phyloP scores from a whole-genome alignment of 35 echinoderm and acorn worm species.

The Ptychodera flava region DNA sequence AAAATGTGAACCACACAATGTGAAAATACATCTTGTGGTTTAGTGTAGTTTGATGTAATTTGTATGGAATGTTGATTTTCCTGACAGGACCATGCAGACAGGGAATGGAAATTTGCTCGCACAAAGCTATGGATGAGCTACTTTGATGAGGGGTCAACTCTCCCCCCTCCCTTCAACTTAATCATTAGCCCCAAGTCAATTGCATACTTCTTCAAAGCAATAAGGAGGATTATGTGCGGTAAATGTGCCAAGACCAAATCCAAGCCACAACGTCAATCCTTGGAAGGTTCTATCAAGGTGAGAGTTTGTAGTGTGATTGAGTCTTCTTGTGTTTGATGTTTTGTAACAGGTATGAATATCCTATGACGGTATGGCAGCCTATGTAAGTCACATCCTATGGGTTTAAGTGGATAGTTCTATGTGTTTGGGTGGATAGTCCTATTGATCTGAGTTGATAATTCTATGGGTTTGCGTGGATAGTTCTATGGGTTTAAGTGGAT shows the following conservation, averaged over 20 bases:
- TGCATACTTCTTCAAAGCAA: conserved; percentile 38
- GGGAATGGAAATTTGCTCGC: conserved; percentile 95
- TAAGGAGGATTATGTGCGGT: conserved; percentile 33
- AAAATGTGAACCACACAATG: no score
- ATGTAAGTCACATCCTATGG: no score
- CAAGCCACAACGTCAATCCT: conserved; percentile 25
- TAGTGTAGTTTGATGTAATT: no score
- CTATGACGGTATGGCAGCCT: no score
- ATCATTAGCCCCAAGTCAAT: conserved; percentile 95
- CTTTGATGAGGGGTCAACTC: conserved; percentile 88
- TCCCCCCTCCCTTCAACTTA: conserved; percentile 88
- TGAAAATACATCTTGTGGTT: no score
- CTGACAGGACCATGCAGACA: conserved; percentile 65
- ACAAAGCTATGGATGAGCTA: conserved; percentile 98
- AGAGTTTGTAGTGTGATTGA: neutral
- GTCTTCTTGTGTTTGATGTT: conserved; percentile 10
- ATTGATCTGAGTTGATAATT: no score
- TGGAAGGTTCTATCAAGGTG: conserved; percentile 58
- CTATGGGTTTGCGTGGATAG: no score
- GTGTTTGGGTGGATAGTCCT: no score
- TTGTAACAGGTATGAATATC: no score
- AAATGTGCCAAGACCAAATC: neutral
- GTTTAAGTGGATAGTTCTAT: no score
- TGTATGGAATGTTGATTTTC: neutral
- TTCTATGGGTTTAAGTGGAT: no score